Conservation (phyloP, 2,888 invertebrate species). For the Adelognathus sp. region DNA sequence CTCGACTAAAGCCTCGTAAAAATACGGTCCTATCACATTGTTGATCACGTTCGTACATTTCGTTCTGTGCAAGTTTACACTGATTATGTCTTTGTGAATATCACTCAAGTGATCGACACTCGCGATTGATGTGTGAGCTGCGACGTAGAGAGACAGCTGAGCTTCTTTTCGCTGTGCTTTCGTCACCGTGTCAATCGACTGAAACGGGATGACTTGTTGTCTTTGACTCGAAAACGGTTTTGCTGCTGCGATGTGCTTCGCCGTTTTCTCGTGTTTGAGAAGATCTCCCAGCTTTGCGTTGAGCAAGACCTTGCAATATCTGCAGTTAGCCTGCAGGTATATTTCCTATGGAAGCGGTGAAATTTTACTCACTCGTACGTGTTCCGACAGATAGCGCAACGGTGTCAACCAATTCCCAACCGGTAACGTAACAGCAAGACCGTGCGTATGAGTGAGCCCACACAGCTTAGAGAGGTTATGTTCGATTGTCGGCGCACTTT, state of each 20-base stretch:
- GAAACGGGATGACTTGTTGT: not conserved
- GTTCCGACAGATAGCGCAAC: not conserved
- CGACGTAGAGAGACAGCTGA: slow-evolving; percentile 2
- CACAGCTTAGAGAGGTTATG: not conserved
- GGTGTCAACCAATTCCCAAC: not conserved
- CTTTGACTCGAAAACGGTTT: not conserved
- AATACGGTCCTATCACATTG: slow-evolving; percentile 53
- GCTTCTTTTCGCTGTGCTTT: slow-evolving; percentile 14
- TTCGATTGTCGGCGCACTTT: not conserved
- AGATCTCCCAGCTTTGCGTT: slow-evolving; percentile 16
- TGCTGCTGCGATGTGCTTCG: slow-evolving; percentile 23
- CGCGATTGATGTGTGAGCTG: slow-evolving; percentile 1
- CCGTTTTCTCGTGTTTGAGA: slow-evolving; percentile 4
- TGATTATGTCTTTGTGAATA: slow-evolving; percentile 29
- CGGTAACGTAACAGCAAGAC: not conserved
- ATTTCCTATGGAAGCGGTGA: not conserved
- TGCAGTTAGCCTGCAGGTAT: slow-evolving; percentile 7
- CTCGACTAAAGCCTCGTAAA: slow-evolving; percentile 27
- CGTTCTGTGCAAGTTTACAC: slow-evolving; percentile 49
- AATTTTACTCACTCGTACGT: not conserved
- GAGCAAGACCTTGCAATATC: not conserved
- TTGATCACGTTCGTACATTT: slow-evolving; percentile 58
- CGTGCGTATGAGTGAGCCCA: too few species aligned
- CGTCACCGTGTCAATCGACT: not conserved
- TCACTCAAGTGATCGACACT: slow-evolving; percentile 22